Conservation (phyloP, 2,888 invertebrate species). For the Philhelius pedissequus region DNA sequence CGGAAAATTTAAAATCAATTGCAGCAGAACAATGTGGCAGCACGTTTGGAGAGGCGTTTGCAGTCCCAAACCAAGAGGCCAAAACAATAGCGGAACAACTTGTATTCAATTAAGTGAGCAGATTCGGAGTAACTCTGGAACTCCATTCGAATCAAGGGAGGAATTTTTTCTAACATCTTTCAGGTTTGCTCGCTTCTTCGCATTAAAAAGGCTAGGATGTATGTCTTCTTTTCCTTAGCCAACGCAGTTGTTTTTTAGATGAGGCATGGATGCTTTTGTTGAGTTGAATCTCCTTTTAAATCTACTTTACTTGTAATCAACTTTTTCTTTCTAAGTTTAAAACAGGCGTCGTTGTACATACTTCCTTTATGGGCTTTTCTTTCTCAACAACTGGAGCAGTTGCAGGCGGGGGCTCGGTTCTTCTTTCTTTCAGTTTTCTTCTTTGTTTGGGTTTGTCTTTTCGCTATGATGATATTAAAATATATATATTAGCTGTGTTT, state of each 20-base stretch:
- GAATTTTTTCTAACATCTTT: no score
- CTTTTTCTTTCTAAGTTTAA: slow-evolving; percentile 67
- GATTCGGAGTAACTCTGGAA: no score
- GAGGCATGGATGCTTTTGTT: slow-evolving; percentile 3
- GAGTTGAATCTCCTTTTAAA: not conserved
- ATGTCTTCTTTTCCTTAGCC: slow-evolving; percentile 41
- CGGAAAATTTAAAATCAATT: no score
- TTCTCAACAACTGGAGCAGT: slow-evolving; percentile 71
- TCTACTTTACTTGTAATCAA: slow-evolving; percentile 61
- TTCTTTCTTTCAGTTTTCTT: slow-evolving; percentile 77
- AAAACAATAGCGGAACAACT: no score
- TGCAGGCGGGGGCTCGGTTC: slow-evolving; percentile 75
- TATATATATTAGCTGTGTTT: no score
- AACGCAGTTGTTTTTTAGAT: slow-evolving; percentile 2
- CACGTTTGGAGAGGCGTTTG: no score
- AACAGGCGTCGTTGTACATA: slow-evolving; percentile 30
- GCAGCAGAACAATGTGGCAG: no score
- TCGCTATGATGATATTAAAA: slow-evolving; percentile 77
- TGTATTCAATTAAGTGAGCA: no score
- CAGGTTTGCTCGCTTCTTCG: no score
- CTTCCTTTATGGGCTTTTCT: slow-evolving; percentile 64
- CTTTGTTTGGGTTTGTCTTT: slow-evolving; percentile 78
- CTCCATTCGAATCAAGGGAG: no score
- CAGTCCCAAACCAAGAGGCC: no score
- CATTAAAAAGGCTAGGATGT: no score